phyloP scores from a whole-genome alignment of 2,797 vertebrate genomes.

The Taeniopygia guttata region DNA sequence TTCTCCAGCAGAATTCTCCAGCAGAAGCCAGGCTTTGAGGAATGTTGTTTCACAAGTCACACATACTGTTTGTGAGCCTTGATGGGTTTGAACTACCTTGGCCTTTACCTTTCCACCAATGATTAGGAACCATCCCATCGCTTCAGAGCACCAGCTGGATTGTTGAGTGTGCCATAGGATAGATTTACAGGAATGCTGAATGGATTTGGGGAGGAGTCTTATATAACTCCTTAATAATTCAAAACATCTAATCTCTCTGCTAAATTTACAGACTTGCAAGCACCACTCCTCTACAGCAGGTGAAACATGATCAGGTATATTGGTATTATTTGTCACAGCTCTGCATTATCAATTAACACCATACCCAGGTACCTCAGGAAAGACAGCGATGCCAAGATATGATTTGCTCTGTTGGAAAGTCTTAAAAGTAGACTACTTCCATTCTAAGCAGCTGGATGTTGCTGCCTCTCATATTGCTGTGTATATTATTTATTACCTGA shows the following conservation, averaged over 20 bases:
- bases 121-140: fast-evolving
- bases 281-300: background rate
- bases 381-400: background rate
- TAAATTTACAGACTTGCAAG: conserved; percentile 35
- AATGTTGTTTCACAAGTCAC: background rate
- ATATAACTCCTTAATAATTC: conserved; percentile 43
- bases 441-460: background rate
- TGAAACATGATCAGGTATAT: background rate
- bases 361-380: background rate
- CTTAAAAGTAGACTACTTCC: background rate
- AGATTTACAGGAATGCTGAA: conserved; percentile 24
- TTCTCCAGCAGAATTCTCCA: background rate
- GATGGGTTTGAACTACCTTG: background rate
- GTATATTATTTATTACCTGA: conserved; percentile 46
- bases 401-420: background rate
- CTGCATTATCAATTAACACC: background rate
- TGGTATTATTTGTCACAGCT: background rate
- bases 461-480: conserved; percentile 10
- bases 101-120: background rate
- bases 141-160: background rate
- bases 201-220: conserved; percentile 39
- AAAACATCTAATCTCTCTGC: conserved; percentile 30
- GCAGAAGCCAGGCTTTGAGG: background rate
- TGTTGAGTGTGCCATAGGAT: background rate
- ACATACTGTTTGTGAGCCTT: background rate